Conservation (phyloP, 2,113 vertebrate genomes). For the Atrichornis clamosus region DNA sequence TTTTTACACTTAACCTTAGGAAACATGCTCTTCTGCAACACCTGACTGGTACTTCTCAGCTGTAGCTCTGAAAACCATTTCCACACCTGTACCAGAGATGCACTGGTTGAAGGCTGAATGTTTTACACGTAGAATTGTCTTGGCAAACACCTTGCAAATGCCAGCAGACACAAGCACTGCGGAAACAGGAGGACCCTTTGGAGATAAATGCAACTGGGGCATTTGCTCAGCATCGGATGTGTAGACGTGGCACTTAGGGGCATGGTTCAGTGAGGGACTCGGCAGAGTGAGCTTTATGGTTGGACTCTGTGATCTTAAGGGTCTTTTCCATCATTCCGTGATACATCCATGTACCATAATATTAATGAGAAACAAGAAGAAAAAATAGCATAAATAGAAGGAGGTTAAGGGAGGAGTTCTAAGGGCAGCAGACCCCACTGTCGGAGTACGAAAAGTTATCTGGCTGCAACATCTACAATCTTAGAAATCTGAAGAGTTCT, state of each 20-base stretch:
- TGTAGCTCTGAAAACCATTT: not conserved
- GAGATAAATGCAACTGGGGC: not conserved
- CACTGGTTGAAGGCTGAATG: not conserved
- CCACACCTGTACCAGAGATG: not conserved
- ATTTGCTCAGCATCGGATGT: not conserved
- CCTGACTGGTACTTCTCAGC: not conserved
- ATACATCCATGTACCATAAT: not conserved
- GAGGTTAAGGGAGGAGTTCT: not conserved
- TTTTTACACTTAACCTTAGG: not conserved
- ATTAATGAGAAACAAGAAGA: not conserved
- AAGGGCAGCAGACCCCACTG: not conserved
- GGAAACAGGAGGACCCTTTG: not conserved
- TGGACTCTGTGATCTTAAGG: not conserved
- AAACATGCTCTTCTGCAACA: not conserved
- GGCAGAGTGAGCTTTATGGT: not conserved
- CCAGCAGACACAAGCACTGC: not conserved
- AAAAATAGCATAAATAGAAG: not conserved
- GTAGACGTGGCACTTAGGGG: not conserved
- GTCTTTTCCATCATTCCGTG: not conserved
- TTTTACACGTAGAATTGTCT: not conserved
- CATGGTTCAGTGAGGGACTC: not conserved
- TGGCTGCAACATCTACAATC: not conserved
- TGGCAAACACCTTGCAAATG: not conserved
- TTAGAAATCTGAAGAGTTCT: not conserved
- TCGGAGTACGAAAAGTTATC: not conserved